Conservation (phyloP, 2,888 invertebrate genomes). For the Cerceris rybyensis region DNA sequence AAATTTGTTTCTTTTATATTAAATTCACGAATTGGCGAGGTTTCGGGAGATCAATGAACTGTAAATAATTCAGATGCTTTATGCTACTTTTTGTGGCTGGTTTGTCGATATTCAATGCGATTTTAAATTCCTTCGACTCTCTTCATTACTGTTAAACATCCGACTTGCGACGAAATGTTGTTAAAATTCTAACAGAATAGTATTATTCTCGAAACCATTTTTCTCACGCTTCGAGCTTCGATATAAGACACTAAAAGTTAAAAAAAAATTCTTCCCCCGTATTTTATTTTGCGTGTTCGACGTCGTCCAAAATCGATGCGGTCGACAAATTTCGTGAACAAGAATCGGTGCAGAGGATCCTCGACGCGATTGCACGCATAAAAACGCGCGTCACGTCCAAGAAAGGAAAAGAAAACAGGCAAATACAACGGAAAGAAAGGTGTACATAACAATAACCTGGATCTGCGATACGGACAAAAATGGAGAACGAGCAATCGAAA, state of each 20-base stretch:
- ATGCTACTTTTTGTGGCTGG: too few relatives aligned
- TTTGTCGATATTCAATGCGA: too few relatives aligned
- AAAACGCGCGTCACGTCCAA: slow-evolving; percentile 5
- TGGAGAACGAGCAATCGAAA: slow-evolving; percentile 13
- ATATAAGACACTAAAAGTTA: too few relatives aligned
- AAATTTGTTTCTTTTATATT: neutral
- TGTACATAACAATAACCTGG: slow-evolving; percentile 1
- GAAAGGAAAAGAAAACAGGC: slow-evolving; percentile 14
- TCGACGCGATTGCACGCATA: slow-evolving; percentile 11
- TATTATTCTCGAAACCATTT: too few relatives aligned
- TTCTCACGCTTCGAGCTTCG: too few relatives aligned
- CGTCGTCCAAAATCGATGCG: slow-evolving; percentile 18
- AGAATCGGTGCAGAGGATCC: slow-evolving; percentile 27
- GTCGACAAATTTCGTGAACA: slow-evolving; percentile 9
- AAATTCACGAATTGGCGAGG: neutral
- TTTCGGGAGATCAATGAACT: too few relatives aligned
- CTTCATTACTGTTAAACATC: too few relatives aligned
- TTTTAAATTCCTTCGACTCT: too few relatives aligned
- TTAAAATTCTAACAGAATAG: too few relatives aligned
- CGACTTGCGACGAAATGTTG: too few relatives aligned
- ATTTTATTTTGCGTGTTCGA: slow-evolving; percentile 18
- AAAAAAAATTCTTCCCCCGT: too few relatives aligned
- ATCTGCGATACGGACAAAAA: slow-evolving; percentile 6
- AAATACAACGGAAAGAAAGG: slow-evolving; percentile 38
- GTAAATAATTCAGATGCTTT: too few relatives aligned